Evolutionary conservation across 92 coral and sea anemone species (phyloP), one percentile per base, ranked within the genome.

Genomic region (Hydrozoanthus gracilis): DNA sequence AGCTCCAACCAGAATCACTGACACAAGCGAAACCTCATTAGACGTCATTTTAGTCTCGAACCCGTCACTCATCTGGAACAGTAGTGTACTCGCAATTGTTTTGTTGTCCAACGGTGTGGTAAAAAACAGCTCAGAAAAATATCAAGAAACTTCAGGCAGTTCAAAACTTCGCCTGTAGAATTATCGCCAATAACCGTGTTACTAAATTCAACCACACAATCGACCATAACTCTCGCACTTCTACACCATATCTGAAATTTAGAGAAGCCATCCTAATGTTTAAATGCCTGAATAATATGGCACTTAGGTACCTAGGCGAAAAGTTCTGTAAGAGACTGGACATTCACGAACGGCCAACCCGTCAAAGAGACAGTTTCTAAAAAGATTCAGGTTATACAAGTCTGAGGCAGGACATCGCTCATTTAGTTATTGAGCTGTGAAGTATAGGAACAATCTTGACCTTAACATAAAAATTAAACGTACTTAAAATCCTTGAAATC

Each of bases 31-130:
- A 15, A 48, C 89, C 14, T 71, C 78, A 17, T 77, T 87, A 46
- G 77, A 87, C 69, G 86, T 87, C 17, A 87, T 87, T 8, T 73
- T 77, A 4, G 89, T 87, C n/a, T 87, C 89, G 12, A 14, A 51
- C 3, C 20, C 76, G 7, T 73, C 85, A 3, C 14, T 87, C 39
- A 83, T 78, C 5, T 77, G 54, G 18, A 48, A 77, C 20, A 78
- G 78, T 55, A 79, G 86, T 49, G 86, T 54, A 7, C 13, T 7
- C 60, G 8, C 8, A 54, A 27, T 27, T 27, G 39, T 45, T 76
- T 83, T n/a, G 69, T 47, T 39, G 75, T 47, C 15, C 72, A 83
- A 69, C 79, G 67, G 15, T 61, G 67, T 61, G 67, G 74, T 44
- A 74, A n/a, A 86, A 73, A 64, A 86, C 83, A 2, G 10, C 74